Base-by-base conservation (phyloP, 1,140 invertebrate genomes). In the Cyphomyrmex costatus region DNA sequence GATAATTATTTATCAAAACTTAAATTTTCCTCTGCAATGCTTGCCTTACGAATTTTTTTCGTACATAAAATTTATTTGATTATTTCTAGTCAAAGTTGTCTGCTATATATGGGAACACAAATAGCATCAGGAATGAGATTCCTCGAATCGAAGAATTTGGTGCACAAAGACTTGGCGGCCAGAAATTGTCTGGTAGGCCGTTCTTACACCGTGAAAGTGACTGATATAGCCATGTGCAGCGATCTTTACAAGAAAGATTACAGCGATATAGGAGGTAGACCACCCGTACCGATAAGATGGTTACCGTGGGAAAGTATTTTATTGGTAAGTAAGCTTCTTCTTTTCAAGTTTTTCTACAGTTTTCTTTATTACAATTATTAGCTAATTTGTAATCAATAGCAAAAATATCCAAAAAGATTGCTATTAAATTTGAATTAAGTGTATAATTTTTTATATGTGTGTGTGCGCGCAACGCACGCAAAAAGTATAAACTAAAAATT, bases 141-240 rank as follows among this genome's bases (percentile, higher is more conserved):
- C 94, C 96, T 98, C 90, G 97, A 98, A 95, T 97, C 97, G 21
- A 96, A 97, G 93, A 97, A 97, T 91, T 95, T 98, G 91, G 97
- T 97, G 58, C 97, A 98, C 94, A 96, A 97, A 88, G 97, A 98
- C 93, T 95, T 98, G 66, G 97, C 97, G 3, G 97, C 97, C 51
- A 96, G 98, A 86, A 99, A 99, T 95, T 98, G 98, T 94, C 96
- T 98, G 74, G 97, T 98, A 27, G 98, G 97, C 86, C 96, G 97
- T 86, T 96, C 97, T 87, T 98, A 98, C 90, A 95, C 96, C 63
- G 96, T 98, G 91, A 98, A 98, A 95, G 97, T 99, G 86, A 97
- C 98, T 10, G 98, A 99, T 95, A 98, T 98, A 95, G 98, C 98
- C 1, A 98, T 98, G 97, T 98, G 97, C 94, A 97, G 98, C 89